Conservation (phyloP, 1,140 invertebrate genomes). For the Aporrectodea caliginosa region DNA sequence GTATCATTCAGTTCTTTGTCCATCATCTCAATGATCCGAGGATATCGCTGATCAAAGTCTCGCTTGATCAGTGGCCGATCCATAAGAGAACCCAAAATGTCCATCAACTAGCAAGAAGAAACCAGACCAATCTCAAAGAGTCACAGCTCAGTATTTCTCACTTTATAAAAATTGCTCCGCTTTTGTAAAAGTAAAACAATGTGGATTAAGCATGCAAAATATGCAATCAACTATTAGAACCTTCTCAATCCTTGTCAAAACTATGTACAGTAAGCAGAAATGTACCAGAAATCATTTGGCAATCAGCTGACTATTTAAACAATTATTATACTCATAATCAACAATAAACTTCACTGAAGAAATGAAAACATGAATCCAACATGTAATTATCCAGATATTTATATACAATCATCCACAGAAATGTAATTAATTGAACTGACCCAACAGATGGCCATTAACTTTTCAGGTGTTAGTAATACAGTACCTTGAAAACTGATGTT, state of each 20-base stretch:
- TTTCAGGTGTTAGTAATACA: too few relatives aligned
- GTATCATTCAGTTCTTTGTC: constrained; percentile 66
- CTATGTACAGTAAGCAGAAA: too few relatives aligned
- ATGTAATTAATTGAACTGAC: not conserved
- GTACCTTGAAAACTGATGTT: constrained; percentile 83
- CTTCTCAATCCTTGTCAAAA: too few relatives aligned
- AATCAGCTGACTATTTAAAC: not conserved
- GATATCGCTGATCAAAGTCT: constrained; percentile 79
- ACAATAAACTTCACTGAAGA: not conserved
- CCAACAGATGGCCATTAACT: too few relatives aligned
- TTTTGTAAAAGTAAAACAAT: not conserved
- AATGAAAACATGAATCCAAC: not conserved
- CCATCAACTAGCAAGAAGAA: constrained; percentile 67
- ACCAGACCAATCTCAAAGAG: not conserved
- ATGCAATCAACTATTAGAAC: too few relatives aligned
- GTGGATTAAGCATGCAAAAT: not conserved
- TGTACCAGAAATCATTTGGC: too few relatives aligned
- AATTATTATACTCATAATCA: not conserved
- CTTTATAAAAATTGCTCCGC: not conserved
- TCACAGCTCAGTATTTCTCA: not conserved
- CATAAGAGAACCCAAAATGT: constrained; percentile 78
- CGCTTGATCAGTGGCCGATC: constrained; percentile 80
- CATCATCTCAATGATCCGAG: constrained; percentile 72
- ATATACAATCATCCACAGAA: not conserved
- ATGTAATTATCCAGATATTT: not conserved